Evolutionary conservation across 1,140 invertebrate species (phyloP), one percentile per base, ranked within the genome.

Genomic region (Thaumetopoea pityocampa): DNA sequence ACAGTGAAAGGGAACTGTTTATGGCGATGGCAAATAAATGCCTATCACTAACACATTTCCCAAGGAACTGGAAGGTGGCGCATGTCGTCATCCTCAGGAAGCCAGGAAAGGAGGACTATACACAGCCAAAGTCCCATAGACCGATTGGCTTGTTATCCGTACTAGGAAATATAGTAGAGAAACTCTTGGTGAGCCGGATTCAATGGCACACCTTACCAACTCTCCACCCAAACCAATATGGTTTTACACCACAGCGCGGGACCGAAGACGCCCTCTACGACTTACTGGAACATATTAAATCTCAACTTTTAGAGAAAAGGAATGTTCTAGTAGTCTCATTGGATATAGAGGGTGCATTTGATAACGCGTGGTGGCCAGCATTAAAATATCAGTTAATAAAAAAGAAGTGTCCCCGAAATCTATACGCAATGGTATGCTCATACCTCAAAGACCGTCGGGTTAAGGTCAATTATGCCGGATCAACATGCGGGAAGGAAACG

Each of bases 401-500:
- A 20, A n/a, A n/a, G n/a, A n/a, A n/a, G n/a, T n/a, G n/a, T n/a
- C n/a, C n/a, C n/a, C n/a, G n/a, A n/a, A n/a, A 20, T 20, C n/a
- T 20, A n/a, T 20, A 6, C n/a, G 19, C 5, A 5, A 20, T 20
- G 19, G 19, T 20, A n/a, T 6, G n/a, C 19, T 20, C 19, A 5
- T 20, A 20, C 19, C 1, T 20, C 5, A 5, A 20, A 20, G 19
- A 20, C 19, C 19, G 19, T 1, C 5, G n/a, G n/a, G n/a, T 20
- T n/a, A 6, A 6, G 19, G 19, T 20, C 19, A 20, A 20, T n/a
- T 20, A 20, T 20, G 19, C 19, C 19, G 19, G 40, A n/a, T 28
- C 15, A 9, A 15, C 2, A 5, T 8, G 8, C 18, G 10, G 16
- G 11, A 54, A 28, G 27, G n/a, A 17, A 0, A 56, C 47, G 1